A percentile compares a stretch with the other conserved stretches of the same genome.
These are phyloP conservation scores for human (Homo sapiens) DNA, from an alignment of 2,113 vertebrate genomes.

Conservation along the genomic window DNA sequence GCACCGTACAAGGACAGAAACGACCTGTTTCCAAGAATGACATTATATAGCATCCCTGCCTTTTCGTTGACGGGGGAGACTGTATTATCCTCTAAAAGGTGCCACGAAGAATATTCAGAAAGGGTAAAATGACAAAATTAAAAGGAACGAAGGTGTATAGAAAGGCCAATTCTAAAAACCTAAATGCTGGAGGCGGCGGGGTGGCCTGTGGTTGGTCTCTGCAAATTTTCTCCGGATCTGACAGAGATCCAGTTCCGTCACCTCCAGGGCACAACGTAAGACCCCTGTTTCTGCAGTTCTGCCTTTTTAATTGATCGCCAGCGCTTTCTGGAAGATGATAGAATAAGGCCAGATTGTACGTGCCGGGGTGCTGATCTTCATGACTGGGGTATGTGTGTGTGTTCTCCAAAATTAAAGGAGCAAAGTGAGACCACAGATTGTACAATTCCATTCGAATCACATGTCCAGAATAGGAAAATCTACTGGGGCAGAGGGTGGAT, in stretches of 20 bases:
- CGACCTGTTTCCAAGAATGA: fast-evolving
- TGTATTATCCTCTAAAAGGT: background rate
- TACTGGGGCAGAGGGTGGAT: fast-evolving
- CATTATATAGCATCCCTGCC: fast-evolving
- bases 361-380: fast-evolving
- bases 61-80: background rate
- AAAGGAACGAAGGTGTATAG: fast-evolving
- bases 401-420: background rate
- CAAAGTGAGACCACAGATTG: fast-evolving
- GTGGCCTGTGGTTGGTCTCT: background rate
- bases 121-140: background rate
- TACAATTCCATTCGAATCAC: fast-evolving
- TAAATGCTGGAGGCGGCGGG: background rate
- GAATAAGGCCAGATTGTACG: background rate
- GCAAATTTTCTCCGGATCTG: background rate
- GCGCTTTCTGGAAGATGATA: background rate
- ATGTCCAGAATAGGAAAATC: fast-evolving
- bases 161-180: background rate
- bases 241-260: background rate
- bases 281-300: background rate
- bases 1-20: background rate
- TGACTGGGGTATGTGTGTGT: background rate
- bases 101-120: background rate
- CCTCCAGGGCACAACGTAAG: background rate
- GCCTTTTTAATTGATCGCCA: background rate